phyloP scores from a whole-genome alignment of 1,140 invertebrate species.

The Drepana arcuata region DNA sequence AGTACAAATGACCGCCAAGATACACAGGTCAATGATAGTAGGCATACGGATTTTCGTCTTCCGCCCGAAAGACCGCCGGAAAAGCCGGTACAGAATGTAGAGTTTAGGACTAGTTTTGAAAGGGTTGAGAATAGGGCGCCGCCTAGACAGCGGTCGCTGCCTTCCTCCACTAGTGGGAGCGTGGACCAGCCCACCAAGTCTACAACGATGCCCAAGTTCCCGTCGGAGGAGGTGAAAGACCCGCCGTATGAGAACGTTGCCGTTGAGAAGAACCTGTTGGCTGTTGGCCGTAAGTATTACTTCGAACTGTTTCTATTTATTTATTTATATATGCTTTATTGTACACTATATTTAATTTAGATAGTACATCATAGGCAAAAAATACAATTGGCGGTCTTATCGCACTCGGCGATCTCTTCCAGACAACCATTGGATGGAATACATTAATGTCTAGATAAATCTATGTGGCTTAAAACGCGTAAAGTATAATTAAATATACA shows the following conservation, averaged over 20 bases:
- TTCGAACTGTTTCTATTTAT: slow-evolving; percentile 5
- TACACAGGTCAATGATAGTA: slow-evolving; percentile 6
- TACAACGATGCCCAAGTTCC: slow-evolving; percentile 60
- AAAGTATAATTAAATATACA: no score
- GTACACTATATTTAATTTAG: no score
- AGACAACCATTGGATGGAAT: no score
- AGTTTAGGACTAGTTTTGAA: slow-evolving; percentile 37
- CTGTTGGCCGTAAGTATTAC: slow-evolving; percentile 41
- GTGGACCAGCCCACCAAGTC: slow-evolving; percentile 51
- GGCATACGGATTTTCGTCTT: slow-evolving; percentile 32
- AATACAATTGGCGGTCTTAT: no score
- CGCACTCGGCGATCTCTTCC: no score
- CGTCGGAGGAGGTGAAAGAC: slow-evolving; percentile 49
- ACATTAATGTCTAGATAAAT: no score
- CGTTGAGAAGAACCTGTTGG: slow-evolving; percentile 49
- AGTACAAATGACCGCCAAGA: no score
- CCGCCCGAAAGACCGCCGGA: slow-evolving; percentile 50
- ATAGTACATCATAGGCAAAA: no score
- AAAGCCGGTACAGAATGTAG: slow-evolving; percentile 24
- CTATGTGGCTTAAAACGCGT: no score
- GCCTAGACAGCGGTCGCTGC: slow-evolving; percentile 50
- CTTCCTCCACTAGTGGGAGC: slow-evolving; percentile 32
- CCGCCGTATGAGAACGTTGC: slow-evolving; percentile 64
- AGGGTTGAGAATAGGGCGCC: slow-evolving; percentile 40
- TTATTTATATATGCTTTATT: no score